Conservation (phyloP, 2,888 invertebrate genomes). For the Ennomos quercinarius region DNA sequence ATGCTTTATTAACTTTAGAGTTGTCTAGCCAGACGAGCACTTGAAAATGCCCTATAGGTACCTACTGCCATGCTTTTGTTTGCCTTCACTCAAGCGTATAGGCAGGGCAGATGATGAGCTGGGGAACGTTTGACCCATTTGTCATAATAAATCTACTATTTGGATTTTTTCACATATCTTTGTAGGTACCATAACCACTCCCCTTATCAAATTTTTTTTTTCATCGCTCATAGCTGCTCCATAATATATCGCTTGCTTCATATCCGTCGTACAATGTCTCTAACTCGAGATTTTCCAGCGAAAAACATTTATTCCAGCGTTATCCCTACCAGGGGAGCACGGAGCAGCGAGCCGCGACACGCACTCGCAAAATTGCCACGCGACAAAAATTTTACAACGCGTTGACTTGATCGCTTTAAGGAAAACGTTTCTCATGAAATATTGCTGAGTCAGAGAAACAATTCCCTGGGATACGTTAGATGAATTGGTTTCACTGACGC, state of each 20-base stretch:
- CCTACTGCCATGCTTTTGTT: no score
- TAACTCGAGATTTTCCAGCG: constrained; percentile 5
- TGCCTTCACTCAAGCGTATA: no score
- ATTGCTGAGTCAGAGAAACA: constrained; percentile 31
- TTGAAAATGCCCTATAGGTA: no score
- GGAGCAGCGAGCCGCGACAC: constrained; percentile 12
- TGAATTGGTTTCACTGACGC: constrained; percentile 22
- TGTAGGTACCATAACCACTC: no score
- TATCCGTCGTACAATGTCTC: constrained; percentile 1
- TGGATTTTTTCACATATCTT: no score
- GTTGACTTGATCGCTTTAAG: constrained; percentile 30
- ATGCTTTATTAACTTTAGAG: no score
- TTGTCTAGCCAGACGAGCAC: no score
- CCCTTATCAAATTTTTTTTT: no score
- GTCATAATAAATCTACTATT: no score
- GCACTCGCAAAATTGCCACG: constrained; percentile 35
- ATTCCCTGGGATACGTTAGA: constrained; percentile 31
- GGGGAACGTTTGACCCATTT: no score
- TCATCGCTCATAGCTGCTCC: no score
- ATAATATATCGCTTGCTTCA: constrained; percentile 4
- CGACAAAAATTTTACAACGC: constrained; percentile 39
- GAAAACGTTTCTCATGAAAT: constrained; percentile 33
- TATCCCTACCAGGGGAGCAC: constrained; percentile 33
- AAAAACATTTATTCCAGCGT: constrained; percentile 31
- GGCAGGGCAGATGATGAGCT: no score